These are phyloP conservation scores for Drosophila emarginata DNA, from an alignment of 2,888 invertebrate genomes.

Conservation along the genomic window DNA sequence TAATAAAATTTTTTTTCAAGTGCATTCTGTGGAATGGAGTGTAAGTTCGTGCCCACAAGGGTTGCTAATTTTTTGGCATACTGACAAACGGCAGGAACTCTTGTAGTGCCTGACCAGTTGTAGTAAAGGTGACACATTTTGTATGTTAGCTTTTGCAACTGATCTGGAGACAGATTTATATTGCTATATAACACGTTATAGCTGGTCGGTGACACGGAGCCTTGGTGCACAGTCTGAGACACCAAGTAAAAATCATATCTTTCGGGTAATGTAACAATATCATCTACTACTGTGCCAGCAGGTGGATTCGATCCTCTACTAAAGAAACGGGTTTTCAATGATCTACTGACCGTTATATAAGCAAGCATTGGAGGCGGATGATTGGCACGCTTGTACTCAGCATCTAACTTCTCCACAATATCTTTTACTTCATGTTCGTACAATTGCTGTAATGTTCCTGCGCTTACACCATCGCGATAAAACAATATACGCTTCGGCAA, in stretches of 20 bases:
- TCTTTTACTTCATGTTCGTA: constrained; percentile 88
- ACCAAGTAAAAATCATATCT: constrained; percentile 95
- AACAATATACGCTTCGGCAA: constrained; percentile 90
- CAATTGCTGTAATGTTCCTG: constrained; percentile 92
- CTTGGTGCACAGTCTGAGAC: constrained; percentile 93
- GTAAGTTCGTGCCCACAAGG: constrained; percentile 91
- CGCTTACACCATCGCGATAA: constrained; percentile 96
- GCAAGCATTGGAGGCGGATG: constrained; percentile 84
- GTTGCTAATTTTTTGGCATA: constrained; percentile 97
- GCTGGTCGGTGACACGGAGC: constrained; percentile 94
- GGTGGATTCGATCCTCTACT: constrained; percentile 86
- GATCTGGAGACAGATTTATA: constrained; percentile 87
- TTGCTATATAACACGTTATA: constrained; percentile 93
- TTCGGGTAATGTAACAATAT: constrained; percentile 91
- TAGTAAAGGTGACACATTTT: constrained; percentile 95
- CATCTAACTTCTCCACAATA: constrained; percentile 84
- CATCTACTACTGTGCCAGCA: constrained; percentile 95
- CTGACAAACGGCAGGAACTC: constrained; percentile 96
- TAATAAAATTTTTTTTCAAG: constrained; percentile 88
- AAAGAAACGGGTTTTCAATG: constrained; percentile 91
- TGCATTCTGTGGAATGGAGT: constrained; percentile 86
- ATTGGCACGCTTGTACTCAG: constrained; percentile 84
- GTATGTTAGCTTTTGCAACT: constrained; percentile 92
- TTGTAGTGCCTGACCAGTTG: constrained; percentile 93
- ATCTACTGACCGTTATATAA: constrained; percentile 94